Base-by-base conservation (phyloP, 2,113 vertebrate species). In the Chlorodrepanis virens region DNA sequence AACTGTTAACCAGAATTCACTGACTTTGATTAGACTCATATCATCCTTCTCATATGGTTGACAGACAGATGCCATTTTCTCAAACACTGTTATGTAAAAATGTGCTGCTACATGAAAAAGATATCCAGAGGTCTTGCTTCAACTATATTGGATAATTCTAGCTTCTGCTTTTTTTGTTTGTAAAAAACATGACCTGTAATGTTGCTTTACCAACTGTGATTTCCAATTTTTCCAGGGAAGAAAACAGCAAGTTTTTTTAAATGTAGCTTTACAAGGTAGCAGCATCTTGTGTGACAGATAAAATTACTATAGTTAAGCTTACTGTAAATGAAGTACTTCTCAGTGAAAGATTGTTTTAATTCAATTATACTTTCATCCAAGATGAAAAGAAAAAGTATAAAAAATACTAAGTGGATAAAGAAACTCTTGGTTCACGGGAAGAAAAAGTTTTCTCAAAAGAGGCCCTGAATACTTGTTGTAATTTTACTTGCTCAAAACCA, bases 261-360 rank as follows among this genome's bases (percentile, higher is more conserved):
- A 83, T 28, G 23, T 27, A 57, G 49, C 8, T 83, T 92, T 84
- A 81, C 27, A 91, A 82, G 47, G 57, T 71, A 93, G 79, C 18
- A 92, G 64, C 40, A 61, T 63, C 27, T 67, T 93, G 71, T 94
- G 33, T 78, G 77, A 91, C 71, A 93, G 83, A 94, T 33, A 90
- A 92, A 96, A 96, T 94, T 53, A 74, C 31, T 64, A 39, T 22
- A 71, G 52, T 75, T 84, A 83, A 31, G 47, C 18, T 75, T 89
- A 64, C n/a, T 95, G 44, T 57, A 93, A 96, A 95, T 83, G 9
- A 94, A 93, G 67, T 45, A 80, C 35, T 89, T 54, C 76, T 89
- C 71, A 93, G 71, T 70, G 60, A 91, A 96, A 92, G 45, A 91
- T 37, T 83, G 57, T 86, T 94, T 92, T 70, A 90, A 86, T 14